Evolutionary conservation across 1,140 invertebrate species (phyloP).

Genomic region (Andrena cerasifolii): DNA sequence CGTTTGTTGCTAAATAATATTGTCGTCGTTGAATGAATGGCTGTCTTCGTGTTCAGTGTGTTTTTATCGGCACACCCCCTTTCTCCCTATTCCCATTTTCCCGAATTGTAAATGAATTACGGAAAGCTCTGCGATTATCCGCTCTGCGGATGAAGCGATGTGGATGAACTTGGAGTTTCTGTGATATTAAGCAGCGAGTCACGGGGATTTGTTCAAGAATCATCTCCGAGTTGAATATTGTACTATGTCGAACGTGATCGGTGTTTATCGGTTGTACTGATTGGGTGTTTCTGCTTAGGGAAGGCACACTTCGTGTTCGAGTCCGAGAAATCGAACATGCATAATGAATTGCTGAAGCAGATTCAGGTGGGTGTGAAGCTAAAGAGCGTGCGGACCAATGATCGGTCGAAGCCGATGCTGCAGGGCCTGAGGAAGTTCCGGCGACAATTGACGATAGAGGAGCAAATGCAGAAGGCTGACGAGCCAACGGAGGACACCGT

Average conservation of each 20-base stretch:
- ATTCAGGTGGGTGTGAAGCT: conserved; percentile 91
- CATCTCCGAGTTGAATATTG: not conserved
- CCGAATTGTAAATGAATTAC: conserved; percentile 3
- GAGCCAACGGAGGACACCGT: conserved; percentile 84
- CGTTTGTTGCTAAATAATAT: conserved; percentile 54
- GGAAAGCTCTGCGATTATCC: not conserved
- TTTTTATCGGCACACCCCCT: conserved; percentile 25
- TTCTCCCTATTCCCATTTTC: not conserved
- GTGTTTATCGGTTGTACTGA: conserved; percentile 18
- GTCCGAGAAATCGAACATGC: conserved; percentile 91
- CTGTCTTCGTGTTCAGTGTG: conserved; percentile 51
- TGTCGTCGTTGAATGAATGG: conserved; percentile 56
- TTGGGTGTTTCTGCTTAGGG: conserved; percentile 67
- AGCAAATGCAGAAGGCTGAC: conserved; percentile 90
- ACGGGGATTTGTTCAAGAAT: not conserved
- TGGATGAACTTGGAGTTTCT: not conserved
- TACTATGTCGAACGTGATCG: not conserved
- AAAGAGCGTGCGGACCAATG: conserved; percentile 91
- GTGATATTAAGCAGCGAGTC: not conserved
- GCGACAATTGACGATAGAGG: conserved; percentile 93
- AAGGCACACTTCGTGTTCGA: conserved; percentile 92
- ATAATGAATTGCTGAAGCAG: conserved; percentile 92
- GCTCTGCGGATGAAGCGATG: not conserved
- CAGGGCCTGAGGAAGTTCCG: conserved; percentile 93
- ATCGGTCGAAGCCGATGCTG: conserved; percentile 92